phyloP scores from a whole-genome alignment of 2,113 vertebrate species.

The Raja brachyura region DNA sequence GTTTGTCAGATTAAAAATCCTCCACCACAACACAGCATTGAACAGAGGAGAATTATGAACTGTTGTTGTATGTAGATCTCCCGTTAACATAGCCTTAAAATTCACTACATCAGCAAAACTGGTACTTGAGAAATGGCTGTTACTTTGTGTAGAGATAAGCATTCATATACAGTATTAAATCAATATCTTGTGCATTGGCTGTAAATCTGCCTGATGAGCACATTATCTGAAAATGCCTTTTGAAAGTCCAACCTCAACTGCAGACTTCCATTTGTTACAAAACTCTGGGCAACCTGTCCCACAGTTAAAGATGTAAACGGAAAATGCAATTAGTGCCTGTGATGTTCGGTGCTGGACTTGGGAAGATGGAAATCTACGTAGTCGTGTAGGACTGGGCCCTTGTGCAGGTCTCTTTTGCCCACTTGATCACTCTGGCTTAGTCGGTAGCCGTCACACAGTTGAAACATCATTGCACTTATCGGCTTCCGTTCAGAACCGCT shows the following conservation, averaged over 20 bases:
- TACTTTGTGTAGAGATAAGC: constrained; percentile 14
- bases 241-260: neutral
- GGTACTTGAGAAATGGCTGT: constrained; percentile 18
- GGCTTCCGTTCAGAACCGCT: no score
- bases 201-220: constrained; percentile 8
- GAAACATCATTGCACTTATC: neutral
- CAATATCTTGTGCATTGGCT: constrained; percentile 18
- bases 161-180: constrained; percentile 12
- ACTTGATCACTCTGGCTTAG: neutral
- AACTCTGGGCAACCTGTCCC: neutral
- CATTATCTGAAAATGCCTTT: constrained; percentile 28
- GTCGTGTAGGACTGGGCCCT: neutral
- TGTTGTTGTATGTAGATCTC: constrained; percentile 5
- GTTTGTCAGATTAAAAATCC: neutral
- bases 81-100: constrained; percentile 25
- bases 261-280: constrained; percentile 7
- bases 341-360: neutral
- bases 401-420: neutral
- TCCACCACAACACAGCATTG: neutral
- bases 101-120: constrained; percentile 33
- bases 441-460: neutral
- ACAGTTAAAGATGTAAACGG: neutral
- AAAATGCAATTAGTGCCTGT: neutral
- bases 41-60: neutral
- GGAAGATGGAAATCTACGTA: no score